These are phyloP conservation scores for Salvator merianae DNA, from an alignment of 2,113 vertebrate species.

Conservation along the genomic window DNA sequence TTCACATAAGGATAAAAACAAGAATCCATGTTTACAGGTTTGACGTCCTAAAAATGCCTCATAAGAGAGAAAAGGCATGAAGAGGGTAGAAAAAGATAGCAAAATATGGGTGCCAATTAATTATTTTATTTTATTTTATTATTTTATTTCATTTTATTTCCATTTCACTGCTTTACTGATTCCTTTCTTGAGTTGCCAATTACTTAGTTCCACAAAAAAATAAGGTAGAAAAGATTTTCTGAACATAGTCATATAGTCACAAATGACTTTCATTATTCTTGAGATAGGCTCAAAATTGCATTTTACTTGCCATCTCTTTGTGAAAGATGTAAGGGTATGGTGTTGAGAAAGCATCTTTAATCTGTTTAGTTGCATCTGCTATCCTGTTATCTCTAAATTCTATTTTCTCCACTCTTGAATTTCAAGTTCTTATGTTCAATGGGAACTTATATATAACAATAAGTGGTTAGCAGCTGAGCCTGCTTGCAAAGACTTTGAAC, in stretches of 20 bases:
- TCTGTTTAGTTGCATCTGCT: background rate
- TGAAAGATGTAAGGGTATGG: background rate
- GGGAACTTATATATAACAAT: background rate
- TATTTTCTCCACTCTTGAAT: background rate
- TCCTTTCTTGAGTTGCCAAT: slow-evolving; percentile 37
- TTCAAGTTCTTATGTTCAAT: background rate
- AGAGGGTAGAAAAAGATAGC: background rate
- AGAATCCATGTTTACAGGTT: background rate
- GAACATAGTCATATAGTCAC: background rate
- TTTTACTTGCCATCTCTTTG: background rate
- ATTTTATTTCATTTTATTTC: background rate
- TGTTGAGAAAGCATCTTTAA: background rate
- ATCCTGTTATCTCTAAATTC: background rate
- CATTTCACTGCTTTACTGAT: slow-evolving; percentile 38
- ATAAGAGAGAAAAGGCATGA: background rate
- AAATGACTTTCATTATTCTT: background rate
- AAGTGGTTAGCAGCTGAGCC: background rate
- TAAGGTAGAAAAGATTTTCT: background rate
- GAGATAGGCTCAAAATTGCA: background rate
- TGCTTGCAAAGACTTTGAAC: background rate
- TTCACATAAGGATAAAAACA: too few species aligned
- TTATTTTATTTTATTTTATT: background rate
- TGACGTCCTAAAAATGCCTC: background rate
- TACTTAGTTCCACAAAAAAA: slow-evolving; percentile 36
- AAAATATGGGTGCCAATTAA: background rate